Conservation (phyloP, 2,888 invertebrate genomes). For the Pandemis heparana region DNA sequence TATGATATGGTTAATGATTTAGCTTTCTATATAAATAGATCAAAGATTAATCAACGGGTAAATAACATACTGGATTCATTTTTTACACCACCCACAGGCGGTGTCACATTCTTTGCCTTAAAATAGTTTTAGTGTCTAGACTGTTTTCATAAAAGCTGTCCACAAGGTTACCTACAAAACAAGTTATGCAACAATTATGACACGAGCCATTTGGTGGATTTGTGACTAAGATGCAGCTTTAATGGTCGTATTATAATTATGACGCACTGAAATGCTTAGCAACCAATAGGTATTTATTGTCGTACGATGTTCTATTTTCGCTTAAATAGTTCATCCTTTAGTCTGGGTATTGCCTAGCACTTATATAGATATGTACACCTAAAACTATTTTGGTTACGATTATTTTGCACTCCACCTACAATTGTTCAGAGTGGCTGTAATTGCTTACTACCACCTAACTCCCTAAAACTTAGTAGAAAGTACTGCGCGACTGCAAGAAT, state of each 20-base stretch:
- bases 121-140: conserved; percentile 37
- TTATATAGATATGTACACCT: no score
- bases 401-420: no score
- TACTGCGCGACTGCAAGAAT: background rate
- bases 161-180: conserved; percentile 31
- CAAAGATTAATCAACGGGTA: background rate
- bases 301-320: no score
- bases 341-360: no score
- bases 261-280: background rate
- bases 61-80: background rate
- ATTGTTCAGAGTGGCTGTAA: no score
- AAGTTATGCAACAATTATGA: conserved; percentile 25
- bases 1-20: no score
- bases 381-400: no score
- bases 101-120: conserved; percentile 32
- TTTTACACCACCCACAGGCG: background rate
- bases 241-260: background rate
- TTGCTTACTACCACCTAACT: no score
- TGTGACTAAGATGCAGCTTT: conserved; percentile 10
- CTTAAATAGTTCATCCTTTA: no score
- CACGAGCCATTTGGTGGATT: conserved; percentile 1
- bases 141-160: conserved; percentile 34
- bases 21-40: background rate
- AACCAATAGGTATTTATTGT: background rate
- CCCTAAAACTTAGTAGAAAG: background rate